phyloP scores from a whole-genome alignment of 2,797 vertebrate species.

The Ammospiza maritima region DNA sequence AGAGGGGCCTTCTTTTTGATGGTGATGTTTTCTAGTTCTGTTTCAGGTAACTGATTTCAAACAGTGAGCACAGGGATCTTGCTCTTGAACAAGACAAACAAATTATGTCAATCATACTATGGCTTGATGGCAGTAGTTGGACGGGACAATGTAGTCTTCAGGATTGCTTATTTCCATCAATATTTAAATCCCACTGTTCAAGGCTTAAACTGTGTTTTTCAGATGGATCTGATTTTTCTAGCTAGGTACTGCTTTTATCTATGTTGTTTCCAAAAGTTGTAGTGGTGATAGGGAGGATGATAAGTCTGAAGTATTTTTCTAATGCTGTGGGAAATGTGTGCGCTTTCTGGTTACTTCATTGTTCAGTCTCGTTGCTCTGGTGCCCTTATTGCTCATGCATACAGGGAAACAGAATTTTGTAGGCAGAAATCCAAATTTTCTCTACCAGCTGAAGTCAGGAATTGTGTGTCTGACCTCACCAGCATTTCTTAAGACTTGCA shows the following conservation, averaged over 20 bases:
- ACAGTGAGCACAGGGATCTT: not conserved
- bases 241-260: not conserved
- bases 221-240: not conserved
- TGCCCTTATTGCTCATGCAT: not conserved
- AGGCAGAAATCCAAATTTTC: not conserved
- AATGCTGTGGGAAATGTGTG: not conserved
- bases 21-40: not conserved
- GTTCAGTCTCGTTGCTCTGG: not conserved
- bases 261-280: not conserved
- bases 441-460: not conserved
- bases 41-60: not conserved
- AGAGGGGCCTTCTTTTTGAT: not conserved
- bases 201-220: not conserved
- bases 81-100: not conserved
- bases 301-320: not conserved
- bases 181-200: not conserved
- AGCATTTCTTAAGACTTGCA: not conserved
- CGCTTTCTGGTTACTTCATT: not conserved
- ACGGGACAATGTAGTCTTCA: not conserved
- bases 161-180: not conserved
- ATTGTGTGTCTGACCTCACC: not conserved
- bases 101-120: rapidly evolving
- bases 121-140: not conserved
- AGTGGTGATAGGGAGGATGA: not conserved
- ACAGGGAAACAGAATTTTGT: not conserved